Base-by-base conservation (phyloP, 2,888 invertebrate species). In the Barypeithes pellucidus region DNA sequence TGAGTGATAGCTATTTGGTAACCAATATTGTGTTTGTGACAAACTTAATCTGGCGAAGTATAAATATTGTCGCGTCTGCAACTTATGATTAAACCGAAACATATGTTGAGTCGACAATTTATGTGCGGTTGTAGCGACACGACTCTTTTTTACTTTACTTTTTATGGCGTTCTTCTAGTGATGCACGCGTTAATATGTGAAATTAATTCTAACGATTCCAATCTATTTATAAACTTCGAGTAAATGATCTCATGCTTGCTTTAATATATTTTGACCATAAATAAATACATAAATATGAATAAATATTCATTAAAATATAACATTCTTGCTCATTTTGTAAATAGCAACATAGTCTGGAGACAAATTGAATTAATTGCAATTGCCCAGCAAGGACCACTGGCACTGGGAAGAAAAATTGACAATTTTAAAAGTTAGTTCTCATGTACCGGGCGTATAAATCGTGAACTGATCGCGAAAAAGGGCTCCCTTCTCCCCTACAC, bases 11-110 rank as follows among this genome's bases (percentile, higher is more conserved):
- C 81, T 80, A 81, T 84, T 84, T 80, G 82, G 83, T 81, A 80
- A 81, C 81, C 82, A 80, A 82, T 82, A 82, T 83, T 83, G 81
- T 80, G 80, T 79, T 80, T 80, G 80, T 79, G 81, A 81, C 81
- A 81, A 81, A 80, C 81, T 81, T 82, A 82, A 82, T 82, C 82
- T 80, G 81, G 80, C 79, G 80, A 83, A 80, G 82, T 83, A 84
- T 83, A 84, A 84, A 85, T 84, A 84, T 83, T 84, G 83, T 83
- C 84, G 82, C 82, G 84, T 85, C 84, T 83, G 81, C 84, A 80
- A 79, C 80, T 80, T 80, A 79, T 81, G 81, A 83, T 81, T 82
- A 81, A 82, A 77, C 76, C 62, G 59, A 50, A 74, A 77, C 82
- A 82, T 79, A 78, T 82, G 82, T 72, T 70, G 36, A 47, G 20